These are phyloP conservation scores for Sclerurus mexicanus DNA, from an alignment of 2,113 vertebrate species.

Conservation along the genomic window DNA sequence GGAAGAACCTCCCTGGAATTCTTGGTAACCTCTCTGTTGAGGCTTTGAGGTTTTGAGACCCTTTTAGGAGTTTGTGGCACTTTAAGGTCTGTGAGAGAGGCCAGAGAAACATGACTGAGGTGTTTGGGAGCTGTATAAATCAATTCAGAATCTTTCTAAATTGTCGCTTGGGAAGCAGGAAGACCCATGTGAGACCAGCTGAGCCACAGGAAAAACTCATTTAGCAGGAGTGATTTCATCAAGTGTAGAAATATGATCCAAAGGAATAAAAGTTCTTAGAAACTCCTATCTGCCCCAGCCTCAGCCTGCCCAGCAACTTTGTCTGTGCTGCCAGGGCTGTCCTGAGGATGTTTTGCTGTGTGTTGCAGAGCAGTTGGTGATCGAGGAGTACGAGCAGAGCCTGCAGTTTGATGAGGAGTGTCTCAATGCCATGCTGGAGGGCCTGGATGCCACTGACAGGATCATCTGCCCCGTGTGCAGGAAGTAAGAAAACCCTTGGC, in stretches of 20 bases:
- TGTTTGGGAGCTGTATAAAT: not conserved
- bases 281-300: fast-evolving
- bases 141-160: not conserved
- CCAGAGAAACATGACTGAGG: not conserved
- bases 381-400: constrained; percentile 85
- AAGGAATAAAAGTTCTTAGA: not conserved
- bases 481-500: constrained; percentile 73
- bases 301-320: not conserved
- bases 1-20: not conserved
- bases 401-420: constrained; percentile 85
- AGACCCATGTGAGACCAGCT: fast-evolving
- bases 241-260: not conserved
- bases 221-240: not conserved
- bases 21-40: not conserved
- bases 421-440: constrained; percentile 79
- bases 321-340: fast-evolving
- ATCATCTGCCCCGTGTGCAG: constrained; percentile 90
- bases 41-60: not conserved
- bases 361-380: constrained; percentile 78
- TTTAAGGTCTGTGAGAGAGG: not conserved
- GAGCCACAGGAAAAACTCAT: fast-evolving
- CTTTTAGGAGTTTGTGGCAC: not conserved
- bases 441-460: constrained; percentile 70
- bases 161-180: not conserved
- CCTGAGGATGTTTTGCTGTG: not conserved